Evolutionary conservation across 2,888 invertebrate genomes (phyloP).

Genomic region (Labia minor): DNA sequence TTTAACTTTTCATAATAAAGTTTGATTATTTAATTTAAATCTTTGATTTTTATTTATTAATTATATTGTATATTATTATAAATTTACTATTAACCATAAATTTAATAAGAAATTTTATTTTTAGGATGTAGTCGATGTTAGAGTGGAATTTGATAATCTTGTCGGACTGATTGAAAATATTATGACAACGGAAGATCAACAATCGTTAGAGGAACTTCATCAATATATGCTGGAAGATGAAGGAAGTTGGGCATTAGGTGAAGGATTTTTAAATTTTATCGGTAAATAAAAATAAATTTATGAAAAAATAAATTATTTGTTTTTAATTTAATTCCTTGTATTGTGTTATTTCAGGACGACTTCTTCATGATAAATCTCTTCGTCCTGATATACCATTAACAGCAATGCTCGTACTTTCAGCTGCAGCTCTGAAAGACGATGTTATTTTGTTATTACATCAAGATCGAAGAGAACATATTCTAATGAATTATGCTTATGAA

Average conservation of each 20-base stretch:
- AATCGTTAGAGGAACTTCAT: conserved; percentile 68
- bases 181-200: conserved; percentile 61
- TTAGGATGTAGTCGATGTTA: conserved; percentile 41
- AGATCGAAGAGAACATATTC: conserved; percentile 75
- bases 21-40: too few species aligned
- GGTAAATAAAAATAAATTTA: conserved; percentile 40
- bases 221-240: conserved; percentile 82
- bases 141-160: conserved; percentile 62
- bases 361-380: conserved; percentile 50
- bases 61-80: too few species aligned
- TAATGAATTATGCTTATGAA: conserved; percentile 76
- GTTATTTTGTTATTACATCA: conserved; percentile 80
- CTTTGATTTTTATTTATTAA: too few species aligned
- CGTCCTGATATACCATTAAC: conserved; percentile 50
- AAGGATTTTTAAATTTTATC: conserved; percentile 72
- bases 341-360: conserved; percentile 43
- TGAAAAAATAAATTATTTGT: background rate
- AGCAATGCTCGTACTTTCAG: conserved; percentile 59
- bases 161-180: conserved; percentile 56
- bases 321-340: background rate
- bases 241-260: conserved; percentile 86
- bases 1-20: too few species aligned
- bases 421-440: conserved; percentile 76
- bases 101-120: too few species aligned
- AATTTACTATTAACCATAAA: too few species aligned